Conservation (phyloP, 2,888 invertebrate species). For the Eupithecia centaureata region DNA sequence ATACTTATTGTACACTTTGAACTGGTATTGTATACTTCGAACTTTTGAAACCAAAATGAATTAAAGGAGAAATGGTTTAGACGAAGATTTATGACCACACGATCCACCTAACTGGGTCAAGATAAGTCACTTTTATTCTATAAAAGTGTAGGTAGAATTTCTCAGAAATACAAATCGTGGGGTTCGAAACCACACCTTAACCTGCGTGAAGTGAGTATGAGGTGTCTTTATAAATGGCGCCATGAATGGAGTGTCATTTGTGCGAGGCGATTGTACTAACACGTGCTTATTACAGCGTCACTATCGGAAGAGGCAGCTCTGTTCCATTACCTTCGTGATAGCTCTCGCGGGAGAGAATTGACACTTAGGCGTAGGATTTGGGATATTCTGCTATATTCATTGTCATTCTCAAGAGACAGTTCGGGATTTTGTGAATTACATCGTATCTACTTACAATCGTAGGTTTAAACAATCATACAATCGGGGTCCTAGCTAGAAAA, state of each 20-base stretch:
- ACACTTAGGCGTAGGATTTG: not conserved
- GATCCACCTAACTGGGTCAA: too few relatives aligned
- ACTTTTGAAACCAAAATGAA: too few relatives aligned
- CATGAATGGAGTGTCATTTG: constrained; percentile 24
- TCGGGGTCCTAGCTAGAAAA: too few relatives aligned
- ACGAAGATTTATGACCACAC: too few relatives aligned
- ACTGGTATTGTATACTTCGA: too few relatives aligned
- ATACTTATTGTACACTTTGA: too few relatives aligned
- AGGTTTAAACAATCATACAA: too few relatives aligned
- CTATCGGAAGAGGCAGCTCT: constrained; percentile 8
- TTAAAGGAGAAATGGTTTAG: too few relatives aligned
- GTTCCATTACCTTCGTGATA: not conserved
- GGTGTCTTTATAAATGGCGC: constrained; percentile 31
- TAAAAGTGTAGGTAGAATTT: not conserved
- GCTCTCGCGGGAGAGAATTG: not conserved
- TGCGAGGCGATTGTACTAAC: constrained; percentile 28
- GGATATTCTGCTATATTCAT: constrained; percentile 1
- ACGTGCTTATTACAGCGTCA: constrained; percentile 15
- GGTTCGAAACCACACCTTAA: constrained; percentile 4
- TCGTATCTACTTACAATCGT: too few relatives aligned
- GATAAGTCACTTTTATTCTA: too few relatives aligned
- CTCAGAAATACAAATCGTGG: constrained; percentile 7
- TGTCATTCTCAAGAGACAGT: not conserved
- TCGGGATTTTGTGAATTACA: too few relatives aligned
- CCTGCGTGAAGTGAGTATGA: constrained; percentile 27